Percentiles rank a stretch among this genome's conserved stretches.
Conservation (phyloP, 2,888 invertebrate genomes). For the Conops quadrifasciatus region DNA sequence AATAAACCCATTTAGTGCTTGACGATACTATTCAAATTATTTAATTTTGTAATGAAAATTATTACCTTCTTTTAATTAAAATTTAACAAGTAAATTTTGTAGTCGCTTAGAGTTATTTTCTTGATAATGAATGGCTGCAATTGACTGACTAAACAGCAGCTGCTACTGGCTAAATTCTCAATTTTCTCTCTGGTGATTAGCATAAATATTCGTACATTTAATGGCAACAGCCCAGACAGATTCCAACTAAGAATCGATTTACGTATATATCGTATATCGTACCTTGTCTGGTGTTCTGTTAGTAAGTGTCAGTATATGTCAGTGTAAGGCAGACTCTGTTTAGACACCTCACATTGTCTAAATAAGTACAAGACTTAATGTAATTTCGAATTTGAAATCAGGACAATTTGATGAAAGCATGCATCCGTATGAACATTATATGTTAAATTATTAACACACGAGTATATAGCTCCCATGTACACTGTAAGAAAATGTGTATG, state of each 20-base stretch:
- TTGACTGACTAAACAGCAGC: background rate
- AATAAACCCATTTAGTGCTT: background rate
- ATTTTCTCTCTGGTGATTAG: slow-evolving; percentile 14
- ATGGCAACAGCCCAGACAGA: background rate
- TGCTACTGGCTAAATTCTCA: slow-evolving; percentile 20
- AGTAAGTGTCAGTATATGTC: background rate
- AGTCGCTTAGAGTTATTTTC: too few relatives aligned
- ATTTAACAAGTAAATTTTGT: too few relatives aligned
- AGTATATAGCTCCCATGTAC: too few relatives aligned
- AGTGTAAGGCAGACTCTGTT: background rate
- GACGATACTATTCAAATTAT: too few relatives aligned
- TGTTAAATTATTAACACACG: too few relatives aligned
- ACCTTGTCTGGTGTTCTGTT: background rate
- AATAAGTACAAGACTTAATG: slow-evolving; percentile 20
- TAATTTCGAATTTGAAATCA: slow-evolving; percentile 27
- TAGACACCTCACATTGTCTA: slow-evolving; percentile 7
- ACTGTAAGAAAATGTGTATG: too few relatives aligned
- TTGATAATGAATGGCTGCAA: too few relatives aligned
- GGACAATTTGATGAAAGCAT: slow-evolving; percentile 3
- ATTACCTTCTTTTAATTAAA: too few relatives aligned
- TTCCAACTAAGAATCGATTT: too few relatives aligned
- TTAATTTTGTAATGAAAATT: too few relatives aligned
- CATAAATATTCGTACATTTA: slow-evolving; percentile 13
- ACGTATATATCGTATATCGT: background rate
- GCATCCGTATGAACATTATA: too few relatives aligned